Percentiles rank a stretch among this genome's conserved stretches.
These are phyloP conservation scores for Lymantria monacha DNA, from an alignment of 2,888 invertebrate species.

Conservation along the genomic window DNA sequence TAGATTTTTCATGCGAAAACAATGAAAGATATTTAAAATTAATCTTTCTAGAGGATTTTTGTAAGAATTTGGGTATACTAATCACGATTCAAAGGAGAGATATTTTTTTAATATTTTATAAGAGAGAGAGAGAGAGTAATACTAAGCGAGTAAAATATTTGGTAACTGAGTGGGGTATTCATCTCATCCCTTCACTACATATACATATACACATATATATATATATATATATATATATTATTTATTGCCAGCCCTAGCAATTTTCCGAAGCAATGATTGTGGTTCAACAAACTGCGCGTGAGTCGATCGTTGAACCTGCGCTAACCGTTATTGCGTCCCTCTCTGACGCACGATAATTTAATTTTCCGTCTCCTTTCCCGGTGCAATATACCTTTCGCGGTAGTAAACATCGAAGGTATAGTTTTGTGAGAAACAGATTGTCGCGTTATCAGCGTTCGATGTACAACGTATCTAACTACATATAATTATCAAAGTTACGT, in stretches of 20 bases:
- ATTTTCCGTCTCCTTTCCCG: slow-evolving; percentile 46
- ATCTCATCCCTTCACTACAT: no score
- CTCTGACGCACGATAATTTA: slow-evolving; percentile 40
- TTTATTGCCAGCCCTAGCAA: slow-evolving; percentile 58
- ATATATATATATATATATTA: slow-evolving; percentile 4
- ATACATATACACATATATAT: no score
- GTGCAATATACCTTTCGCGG: slow-evolving; percentile 55
- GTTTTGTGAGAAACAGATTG: slow-evolving; percentile 48
- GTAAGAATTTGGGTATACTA: no score
- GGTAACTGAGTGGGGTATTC: no score
- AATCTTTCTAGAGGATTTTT: no score
- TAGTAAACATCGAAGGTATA: slow-evolving; percentile 56
- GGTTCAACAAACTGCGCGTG: slow-evolving; percentile 80
- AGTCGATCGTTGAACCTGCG: slow-evolving; percentile 79
- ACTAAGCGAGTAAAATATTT: no score
- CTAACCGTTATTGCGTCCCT: slow-evolving; percentile 61
- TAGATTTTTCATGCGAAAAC: no score
- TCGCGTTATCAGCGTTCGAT: slow-evolving; percentile 36
- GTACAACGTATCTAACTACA: slow-evolving; percentile 33
- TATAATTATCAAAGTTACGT: slow-evolving; percentile 38
- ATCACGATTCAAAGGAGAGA: no score
- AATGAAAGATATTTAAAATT: no score
- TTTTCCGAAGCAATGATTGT: slow-evolving; percentile 78
- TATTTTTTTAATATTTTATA: no score
- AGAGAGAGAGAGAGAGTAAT: no score